Base-by-base conservation (phyloP, 2,113 vertebrate species). In the Herpailurus yagouaroundi region DNA sequence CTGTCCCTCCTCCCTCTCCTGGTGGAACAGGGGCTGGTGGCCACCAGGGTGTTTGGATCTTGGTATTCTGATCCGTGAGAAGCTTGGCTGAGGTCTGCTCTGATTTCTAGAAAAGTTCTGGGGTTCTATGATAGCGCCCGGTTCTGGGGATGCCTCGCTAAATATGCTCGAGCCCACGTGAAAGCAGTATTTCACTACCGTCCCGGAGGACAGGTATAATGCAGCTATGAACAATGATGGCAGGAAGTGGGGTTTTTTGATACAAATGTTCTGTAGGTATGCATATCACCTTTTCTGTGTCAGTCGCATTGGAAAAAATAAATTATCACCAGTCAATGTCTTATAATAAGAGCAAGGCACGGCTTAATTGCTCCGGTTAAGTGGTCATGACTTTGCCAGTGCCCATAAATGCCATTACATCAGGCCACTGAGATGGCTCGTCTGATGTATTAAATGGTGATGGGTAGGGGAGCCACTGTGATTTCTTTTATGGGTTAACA, bases 361-460 rank as follows among this genome's bases (percentile, higher is more conserved):
- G 63, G 97, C 98, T 98, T 99, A 98, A 99, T 98, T 98, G 98
- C 98, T 94, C 98, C n/a, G 94, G 99, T 98, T 99, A 98, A 99
- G 98, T 98, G 98, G 98, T 97, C 98, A 80, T 97, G 98, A 98
- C 98, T 98, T 97, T 95, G 98, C 98, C 98, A 93, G 97, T 94
- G 93, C 97, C 97, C 98, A 98, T 98, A 98, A 99, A 98, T 95
- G 98, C 98, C 95, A 95, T 98, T 97, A 97, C 88, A 92, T 97
- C 98, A 97, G 98, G 98, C 97, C 63, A 19, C 97, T 92, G 98
- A 97, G 97, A 98, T 92, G 94, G 98, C 97, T 97, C 98, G 96
- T 97, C 97, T 96, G 98, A 98, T 98, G 98, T 98, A 98, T 98
- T 97, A 97, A 96, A 96, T 63, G 97, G 95, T 97, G 98, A 97